Conservation (phyloP, 1,140 invertebrate genomes). For the Pantala flavescens region DNA sequence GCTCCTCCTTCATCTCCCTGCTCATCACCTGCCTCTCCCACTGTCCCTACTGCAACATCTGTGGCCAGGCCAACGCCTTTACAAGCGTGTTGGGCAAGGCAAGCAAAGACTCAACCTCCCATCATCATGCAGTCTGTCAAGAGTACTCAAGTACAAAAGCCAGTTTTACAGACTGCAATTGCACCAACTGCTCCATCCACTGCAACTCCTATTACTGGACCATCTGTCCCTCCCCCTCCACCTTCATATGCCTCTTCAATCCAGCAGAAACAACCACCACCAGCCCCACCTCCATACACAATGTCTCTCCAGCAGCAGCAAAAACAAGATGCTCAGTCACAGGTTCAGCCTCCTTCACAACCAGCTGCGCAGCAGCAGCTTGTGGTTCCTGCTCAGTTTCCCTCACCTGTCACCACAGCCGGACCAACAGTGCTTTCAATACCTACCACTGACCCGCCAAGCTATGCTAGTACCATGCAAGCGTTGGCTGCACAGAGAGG, state of each 20-base stretch:
- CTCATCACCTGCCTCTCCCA: slow-evolving; percentile 18
- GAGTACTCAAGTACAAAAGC: slow-evolving; percentile 88
- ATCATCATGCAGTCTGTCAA: slow-evolving; percentile 95
- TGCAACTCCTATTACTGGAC: slow-evolving; percentile 33
- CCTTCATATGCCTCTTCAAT: slow-evolving; percentile 70
- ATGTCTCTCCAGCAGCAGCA: slow-evolving; percentile 10
- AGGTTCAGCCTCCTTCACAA: slow-evolving; percentile 67
- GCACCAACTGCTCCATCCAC: slow-evolving; percentile 64
- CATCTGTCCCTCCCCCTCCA: slow-evolving; percentile 44
- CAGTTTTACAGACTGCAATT: slow-evolving; percentile 83
- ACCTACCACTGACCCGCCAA: slow-evolving; percentile 79
- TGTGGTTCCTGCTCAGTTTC: slow-evolving; percentile 37
- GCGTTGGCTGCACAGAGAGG: slow-evolving; percentile 60
- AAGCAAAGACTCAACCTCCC: slow-evolving; percentile 75
- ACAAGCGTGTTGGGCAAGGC: slow-evolving; percentile 57
- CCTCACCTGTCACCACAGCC: slow-evolving; percentile 28
- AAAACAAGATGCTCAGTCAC: slow-evolving; percentile 24
- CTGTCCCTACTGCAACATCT: slow-evolving; percentile 29
- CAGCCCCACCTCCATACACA: slow-evolving; percentile 34
- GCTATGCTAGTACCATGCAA: slow-evolving; percentile 85
- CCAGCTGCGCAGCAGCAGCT: slow-evolving; percentile 65
- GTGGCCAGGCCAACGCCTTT: slow-evolving; percentile 62
- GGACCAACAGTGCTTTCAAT: slow-evolving; percentile 37
- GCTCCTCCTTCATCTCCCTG: slow-evolving; percentile 21
- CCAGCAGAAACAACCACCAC: slow-evolving; percentile 52